Evolutionary conservation across 2,888 invertebrate genomes (phyloP).

Genomic region (Diogma glabrata): DNA sequence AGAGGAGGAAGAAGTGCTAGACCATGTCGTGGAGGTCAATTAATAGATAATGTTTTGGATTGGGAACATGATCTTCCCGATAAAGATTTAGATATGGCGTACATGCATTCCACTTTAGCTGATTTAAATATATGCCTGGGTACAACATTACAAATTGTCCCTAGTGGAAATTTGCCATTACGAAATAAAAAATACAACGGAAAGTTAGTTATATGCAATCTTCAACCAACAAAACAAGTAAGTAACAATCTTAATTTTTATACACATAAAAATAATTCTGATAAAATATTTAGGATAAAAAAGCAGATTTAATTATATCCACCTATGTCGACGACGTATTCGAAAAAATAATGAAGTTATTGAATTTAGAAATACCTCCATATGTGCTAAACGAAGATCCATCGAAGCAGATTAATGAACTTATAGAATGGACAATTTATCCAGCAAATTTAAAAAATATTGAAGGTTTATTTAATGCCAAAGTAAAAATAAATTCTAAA

Average conservation of each 20-base stretch:
- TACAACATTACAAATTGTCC: slow-evolving; percentile 95
- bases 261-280: no score
- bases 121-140: slow-evolving; percentile 91
- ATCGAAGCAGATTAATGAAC: slow-evolving; percentile 41
- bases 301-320: slow-evolving; percentile 79
- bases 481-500: no score
- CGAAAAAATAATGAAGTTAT: slow-evolving; percentile 56
- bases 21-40: slow-evolving; percentile 81
- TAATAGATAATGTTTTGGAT: slow-evolving; percentile 87
- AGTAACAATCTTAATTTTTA: slow-evolving; percentile 27
- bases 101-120: slow-evolving; percentile 82
- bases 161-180: slow-evolving; percentile 88
- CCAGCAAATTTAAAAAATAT: no score
- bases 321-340: slow-evolving; percentile 80
- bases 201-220: slow-evolving; percentile 83
- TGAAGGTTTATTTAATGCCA: no score
- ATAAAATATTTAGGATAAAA: slow-evolving; percentile 75
- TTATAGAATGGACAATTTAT: slow-evolving; percentile 67
- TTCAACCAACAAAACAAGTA: slow-evolving; percentile 97
- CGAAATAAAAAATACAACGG: slow-evolving; percentile 76
- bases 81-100: slow-evolving; percentile 69
- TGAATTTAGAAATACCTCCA: slow-evolving; percentile 61
- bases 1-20: slow-evolving; percentile 50
- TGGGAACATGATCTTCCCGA: slow-evolving; percentile 95
- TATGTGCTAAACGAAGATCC: slow-evolving; percentile 57